Evolutionary conservation across 92 coral and sea anemone species (phyloP), one percentile per base, ranked within the genome.

Genomic region (Phenganax subtilis): DNA sequence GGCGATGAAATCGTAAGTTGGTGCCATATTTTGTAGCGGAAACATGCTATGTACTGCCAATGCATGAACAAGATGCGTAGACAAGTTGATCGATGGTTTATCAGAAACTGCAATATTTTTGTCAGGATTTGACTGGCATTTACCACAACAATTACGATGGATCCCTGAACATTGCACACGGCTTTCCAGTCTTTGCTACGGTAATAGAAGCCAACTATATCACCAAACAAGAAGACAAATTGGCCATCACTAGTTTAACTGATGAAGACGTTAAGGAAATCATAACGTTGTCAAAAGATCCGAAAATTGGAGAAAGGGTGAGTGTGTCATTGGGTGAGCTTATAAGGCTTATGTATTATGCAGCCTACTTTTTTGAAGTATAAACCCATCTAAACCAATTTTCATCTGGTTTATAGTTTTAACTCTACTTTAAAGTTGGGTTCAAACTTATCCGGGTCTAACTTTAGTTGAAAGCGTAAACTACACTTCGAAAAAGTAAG

Each of bases 111-210:
- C 0, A 59, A 75, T 61, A 80, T 78, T 29, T 56, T 57, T 20
- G 17, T 71, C 53, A 94, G 98, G 98, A 94, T 71, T 82, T 94
- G 84, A 94, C 98, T 7, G 98, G 98, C 8, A 94, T 94, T 87
- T 94, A 94, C 89, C 88, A 89, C 82, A 94, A 90, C 57, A 94
- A 92, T 84, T 94, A 94, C 30, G 98, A 94, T 85, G 88, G 88
- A 60, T 88, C 91, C 9, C 81, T 94, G 16, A 94, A 94, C 88
- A 84, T 93, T 58, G 90, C 98, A 65, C 92, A 94, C 85, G 98
- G 98, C 11, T 94, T 94, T 84, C 98, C 98, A 62, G 98, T 94
- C 16, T 94, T 94, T 80, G 98, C 98, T 7, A 94, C 98, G 37
- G 92, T 91, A 63, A 94, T 94, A 62, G 98, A 94, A 85, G 98